Percentiles rank a stretch among this genome's conserved stretches.
Conservation (phyloP, 2,888 invertebrate species). For the Flabesymbios commensalis region DNA sequence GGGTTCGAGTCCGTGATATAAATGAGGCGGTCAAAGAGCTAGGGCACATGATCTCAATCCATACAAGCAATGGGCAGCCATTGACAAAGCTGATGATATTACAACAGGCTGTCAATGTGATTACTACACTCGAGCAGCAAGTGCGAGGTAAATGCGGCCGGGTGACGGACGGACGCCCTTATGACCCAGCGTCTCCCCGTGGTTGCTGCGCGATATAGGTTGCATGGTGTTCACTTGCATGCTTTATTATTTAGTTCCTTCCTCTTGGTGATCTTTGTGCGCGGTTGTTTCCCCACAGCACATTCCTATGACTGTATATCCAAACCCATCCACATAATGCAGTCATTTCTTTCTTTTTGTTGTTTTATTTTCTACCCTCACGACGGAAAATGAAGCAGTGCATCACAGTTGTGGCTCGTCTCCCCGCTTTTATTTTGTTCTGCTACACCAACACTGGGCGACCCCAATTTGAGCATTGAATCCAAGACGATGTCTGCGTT, state of each 20-base stretch:
- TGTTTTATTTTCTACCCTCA: too few relatives aligned
- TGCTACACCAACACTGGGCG: too few relatives aligned
- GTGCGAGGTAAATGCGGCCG: constrained; percentile 76
- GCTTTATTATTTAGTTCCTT: too few relatives aligned
- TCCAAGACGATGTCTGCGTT: too few relatives aligned
- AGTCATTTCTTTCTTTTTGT: too few relatives aligned
- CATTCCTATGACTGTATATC: too few relatives aligned
- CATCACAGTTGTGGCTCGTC: background rate
- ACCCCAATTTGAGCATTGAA: too few relatives aligned
- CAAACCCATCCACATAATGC: too few relatives aligned
- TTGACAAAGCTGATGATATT: constrained; percentile 97
- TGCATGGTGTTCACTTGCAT: too few relatives aligned
- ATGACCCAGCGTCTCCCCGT: background rate
- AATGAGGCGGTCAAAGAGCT: constrained; percentile 98
- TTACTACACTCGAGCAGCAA: constrained; percentile 97
- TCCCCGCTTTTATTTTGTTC: background rate
- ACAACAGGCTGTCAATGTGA: constrained; percentile 98
- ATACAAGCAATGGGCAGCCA: constrained; percentile 94
- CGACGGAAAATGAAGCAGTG: too few relatives aligned
- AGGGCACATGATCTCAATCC: constrained; percentile 97
- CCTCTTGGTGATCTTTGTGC: too few relatives aligned
- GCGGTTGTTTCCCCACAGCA: too few relatives aligned
- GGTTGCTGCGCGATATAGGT: background rate
- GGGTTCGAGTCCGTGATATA: constrained; percentile 98
- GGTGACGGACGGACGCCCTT: background rate